Evolutionary conservation across 2,888 invertebrate species (phyloP), one percentile per base, ranked within the genome.

Genomic region (Zele albiditarsus): DNA sequence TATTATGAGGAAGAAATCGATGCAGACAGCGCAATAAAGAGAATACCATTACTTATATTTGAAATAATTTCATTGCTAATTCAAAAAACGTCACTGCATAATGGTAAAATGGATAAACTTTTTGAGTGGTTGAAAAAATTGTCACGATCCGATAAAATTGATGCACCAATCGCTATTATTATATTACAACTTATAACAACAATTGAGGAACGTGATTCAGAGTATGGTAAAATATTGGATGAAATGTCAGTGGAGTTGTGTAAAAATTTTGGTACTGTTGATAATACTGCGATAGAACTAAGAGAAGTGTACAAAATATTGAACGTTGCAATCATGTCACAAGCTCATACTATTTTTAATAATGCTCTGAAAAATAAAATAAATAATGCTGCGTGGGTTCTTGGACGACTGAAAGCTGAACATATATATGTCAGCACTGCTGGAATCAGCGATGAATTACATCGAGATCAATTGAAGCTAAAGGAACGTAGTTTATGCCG

Each of bases 401-500:
- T 89, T 31, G 79, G 77, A 16, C 81, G 87, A 73, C 77, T 89
- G 31, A 88, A 87, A 78, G 84, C 88, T 14, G 87, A 89, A 70
- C 83, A 87, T 16, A 78, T 46, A n/a, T 71, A 84, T 31, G 31
- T 79, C 25, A 78, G 73, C 31, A 76, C 78, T 67, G 74, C 84
- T 70, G 84, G 83, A 66, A 73, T 80, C n/a, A 78, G 79, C 23
- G 79, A 80, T 28, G 86, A 88, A 65, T 49, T 73, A 8, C 90
- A 83, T 75, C 85, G 89, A 66, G 90, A 91, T 66, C 87, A 89
- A 77, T 83, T 92, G 62, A 91, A 90, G 81, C 86, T 87, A 0
- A 90, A 91, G 80, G 93, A 93, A 84, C 89, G 91, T 60, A 91
- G 91, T 16, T 87, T 93, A 31, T 92, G 92, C 80, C 90, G 90